phyloP scores from a whole-genome alignment of 2,888 invertebrate species.

The Athripsodes cinereus region DNA sequence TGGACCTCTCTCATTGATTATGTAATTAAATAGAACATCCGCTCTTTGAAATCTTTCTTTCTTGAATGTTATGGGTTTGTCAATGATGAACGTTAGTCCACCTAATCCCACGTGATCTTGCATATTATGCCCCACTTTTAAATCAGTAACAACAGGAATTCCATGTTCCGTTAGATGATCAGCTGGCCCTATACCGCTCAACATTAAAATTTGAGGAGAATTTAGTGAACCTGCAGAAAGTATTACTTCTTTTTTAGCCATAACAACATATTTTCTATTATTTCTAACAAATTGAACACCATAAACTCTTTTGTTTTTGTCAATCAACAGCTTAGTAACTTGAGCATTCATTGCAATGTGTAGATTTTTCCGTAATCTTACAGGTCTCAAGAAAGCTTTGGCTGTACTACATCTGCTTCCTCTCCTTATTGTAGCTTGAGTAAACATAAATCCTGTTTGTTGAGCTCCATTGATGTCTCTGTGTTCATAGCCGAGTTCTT shows the following conservation, averaged over 20 bases:
- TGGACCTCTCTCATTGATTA: slow-evolving; percentile 73
- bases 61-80: slow-evolving; percentile 73
- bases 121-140: slow-evolving; percentile 76
- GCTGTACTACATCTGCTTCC: slow-evolving; percentile 83
- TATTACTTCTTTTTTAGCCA: slow-evolving; percentile 75
- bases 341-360: slow-evolving; percentile 75
- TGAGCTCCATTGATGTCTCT: slow-evolving; percentile 76
- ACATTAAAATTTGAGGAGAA: slow-evolving; percentile 84
- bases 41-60: slow-evolving; percentile 72
- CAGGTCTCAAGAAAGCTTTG: slow-evolving; percentile 80
- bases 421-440: slow-evolving; percentile 77
- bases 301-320: slow-evolving; percentile 65
- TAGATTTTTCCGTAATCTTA: slow-evolving; percentile 68
- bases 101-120: slow-evolving; percentile 87
- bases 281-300: slow-evolving; percentile 70
- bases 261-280: slow-evolving; percentile 57
- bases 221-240: slow-evolving; percentile 84
- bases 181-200: slow-evolving; percentile 81
- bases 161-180: slow-evolving; percentile 66
- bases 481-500: slow-evolving; percentile 74
- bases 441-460: slow-evolving; percentile 82
- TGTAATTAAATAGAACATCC: slow-evolving; percentile 73
- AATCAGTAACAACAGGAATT: slow-evolving; percentile 67
- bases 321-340: slow-evolving; percentile 64
- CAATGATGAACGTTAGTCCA: slow-evolving; percentile 74